Evolutionary conservation across 1,140 invertebrate species (phyloP).

Genomic region (Drosophila sucinea): DNA sequence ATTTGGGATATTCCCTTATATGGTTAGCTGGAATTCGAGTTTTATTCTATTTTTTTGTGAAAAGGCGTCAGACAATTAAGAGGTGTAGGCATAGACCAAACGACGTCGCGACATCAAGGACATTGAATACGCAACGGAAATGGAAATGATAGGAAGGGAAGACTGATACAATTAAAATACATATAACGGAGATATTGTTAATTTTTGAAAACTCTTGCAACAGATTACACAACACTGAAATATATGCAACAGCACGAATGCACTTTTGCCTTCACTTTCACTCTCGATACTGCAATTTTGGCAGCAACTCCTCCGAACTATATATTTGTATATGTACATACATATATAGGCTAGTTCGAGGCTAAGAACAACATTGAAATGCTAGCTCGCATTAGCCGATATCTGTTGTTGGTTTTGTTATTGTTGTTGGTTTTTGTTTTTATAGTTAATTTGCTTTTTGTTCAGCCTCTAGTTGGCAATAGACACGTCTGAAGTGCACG

Average conservation of each 20-base stretch:
- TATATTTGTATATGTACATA: too few species aligned
- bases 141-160: constrained; percentile 30
- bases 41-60: background rate
- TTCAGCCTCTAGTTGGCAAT: constrained; percentile 15
- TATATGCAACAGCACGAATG: constrained; percentile 23
- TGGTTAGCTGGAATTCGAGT: background rate
- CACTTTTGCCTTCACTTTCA: constrained; percentile 31
- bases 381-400: constrained; percentile 32
- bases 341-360: constrained; percentile 35
- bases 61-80: constrained; percentile 27
- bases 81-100: constrained; percentile 50
- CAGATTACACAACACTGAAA: constrained; percentile 58
- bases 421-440: constrained; percentile 24
- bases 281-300: constrained; percentile 5
- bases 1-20: background rate
- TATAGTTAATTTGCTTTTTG: background rate
- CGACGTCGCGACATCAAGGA: constrained; percentile 61
- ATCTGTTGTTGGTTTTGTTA: constrained; percentile 17
- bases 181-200: background rate
- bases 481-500: constrained; percentile 63
- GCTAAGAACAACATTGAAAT: constrained; percentile 35
- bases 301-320: too few species aligned
- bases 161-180: constrained; percentile 24
- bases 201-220: background rate
- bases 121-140: constrained; percentile 45